Percentiles rank a stretch among this genome's conserved stretches.
Conservation (phyloP, 2,797 vertebrate species). For the Loris lydekkerianus region DNA sequence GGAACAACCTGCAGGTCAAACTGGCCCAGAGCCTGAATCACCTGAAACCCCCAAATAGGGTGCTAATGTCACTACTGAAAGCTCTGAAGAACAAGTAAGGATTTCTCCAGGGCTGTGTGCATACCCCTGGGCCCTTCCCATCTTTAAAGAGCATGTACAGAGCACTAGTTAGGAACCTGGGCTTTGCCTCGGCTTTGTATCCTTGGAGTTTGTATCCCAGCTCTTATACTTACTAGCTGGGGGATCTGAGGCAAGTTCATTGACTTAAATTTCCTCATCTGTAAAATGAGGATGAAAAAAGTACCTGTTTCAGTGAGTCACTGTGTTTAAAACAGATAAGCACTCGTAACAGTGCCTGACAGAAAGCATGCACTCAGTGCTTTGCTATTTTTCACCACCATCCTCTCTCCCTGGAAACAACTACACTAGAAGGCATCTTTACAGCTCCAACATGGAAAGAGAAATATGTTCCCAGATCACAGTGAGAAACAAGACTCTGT, state of each 20-base stretch:
- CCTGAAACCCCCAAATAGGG: conserved; percentile 61
- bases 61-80: conserved; percentile 6
- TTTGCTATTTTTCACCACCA: neutral
- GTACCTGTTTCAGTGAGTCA: neutral
- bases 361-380: neutral
- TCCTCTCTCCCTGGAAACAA: neutral
- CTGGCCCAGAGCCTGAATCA: conserved; percentile 65
- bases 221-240: conserved; percentile 2
- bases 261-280: neutral
- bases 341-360: neutral
- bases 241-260: neutral
- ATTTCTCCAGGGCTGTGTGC: neutral
- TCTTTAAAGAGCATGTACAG: neutral
- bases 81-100: neutral
- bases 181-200: neutral
- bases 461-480: neutral
- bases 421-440: neutral
- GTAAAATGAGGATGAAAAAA: conserved; percentile 17
- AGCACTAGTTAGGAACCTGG: neutral
- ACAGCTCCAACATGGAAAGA: neutral
- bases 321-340: neutral
- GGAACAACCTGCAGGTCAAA: conserved; percentile 60
- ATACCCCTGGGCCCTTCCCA: neutral
- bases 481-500: neutral
- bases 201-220: neutral